A percentile compares a stretch with the other conserved stretches of the same genome.
Conservation (phyloP, 2,888 invertebrate genomes). For the Hoplodrina ambigua region DNA sequence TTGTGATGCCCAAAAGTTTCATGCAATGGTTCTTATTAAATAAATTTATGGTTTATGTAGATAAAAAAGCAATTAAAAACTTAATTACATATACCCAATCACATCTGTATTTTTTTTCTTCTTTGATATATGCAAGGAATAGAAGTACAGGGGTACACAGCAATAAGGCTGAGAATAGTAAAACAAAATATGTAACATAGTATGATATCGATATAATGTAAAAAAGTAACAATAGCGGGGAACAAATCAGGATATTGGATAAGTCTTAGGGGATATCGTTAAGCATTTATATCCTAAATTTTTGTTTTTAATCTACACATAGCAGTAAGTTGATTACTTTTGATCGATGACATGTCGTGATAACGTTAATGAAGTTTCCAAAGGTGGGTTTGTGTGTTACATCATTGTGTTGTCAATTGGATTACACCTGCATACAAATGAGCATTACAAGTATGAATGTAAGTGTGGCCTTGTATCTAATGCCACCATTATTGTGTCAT, state of each 20-base stretch:
- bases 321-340: slow-evolving; percentile 48
- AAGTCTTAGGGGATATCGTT: no score
- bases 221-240: no score
- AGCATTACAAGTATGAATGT: slow-evolving; percentile 65
- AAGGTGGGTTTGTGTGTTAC: slow-evolving; percentile 54
- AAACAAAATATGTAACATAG: no score
- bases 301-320: no score
- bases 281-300: no score
- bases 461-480: slow-evolving; percentile 69
- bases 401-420: slow-evolving; percentile 67
- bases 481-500: slow-evolving; percentile 72
- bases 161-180: no score
- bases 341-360: slow-evolving; percentile 38
- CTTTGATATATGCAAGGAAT: background rate
- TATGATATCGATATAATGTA: no score
- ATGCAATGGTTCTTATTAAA: slow-evolving; percentile 48
- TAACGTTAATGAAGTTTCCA: slow-evolving; percentile 58
- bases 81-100: slow-evolving; percentile 55
- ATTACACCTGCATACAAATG: slow-evolving; percentile 76
- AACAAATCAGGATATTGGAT: no score
- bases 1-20: slow-evolving; percentile 15
- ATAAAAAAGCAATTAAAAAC: slow-evolving; percentile 43
- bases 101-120: slow-evolving; percentile 27
- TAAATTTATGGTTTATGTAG: slow-evolving; percentile 47
- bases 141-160: background rate